Base-by-base conservation (phyloP, 2,888 invertebrate species). In the Zootermopsis nevadensis region DNA sequence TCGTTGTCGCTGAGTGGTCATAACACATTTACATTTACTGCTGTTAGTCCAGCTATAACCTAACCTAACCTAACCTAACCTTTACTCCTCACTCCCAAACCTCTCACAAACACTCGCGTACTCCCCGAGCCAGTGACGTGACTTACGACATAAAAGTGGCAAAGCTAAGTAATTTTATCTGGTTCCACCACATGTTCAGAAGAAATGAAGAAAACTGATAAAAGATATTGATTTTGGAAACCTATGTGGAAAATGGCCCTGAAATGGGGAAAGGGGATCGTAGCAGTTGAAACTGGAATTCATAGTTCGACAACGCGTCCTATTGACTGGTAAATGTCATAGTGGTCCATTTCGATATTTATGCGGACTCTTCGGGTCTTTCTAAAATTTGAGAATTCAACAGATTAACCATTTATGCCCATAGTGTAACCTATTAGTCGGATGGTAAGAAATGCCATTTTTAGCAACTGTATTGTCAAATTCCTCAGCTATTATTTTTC, bases 191-290 rank as follows among this genome's bases (percentile, higher is more conserved):
- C n/a, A 27, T 60, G 60, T 60, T 60, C 48, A 2, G 19, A 3
- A 15, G 4, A 67, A 8, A 6, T 3, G 15, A 67, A 8, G 3
- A n/a, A 19, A 72, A 10, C 22, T 31, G 33, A n/a, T n/a, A 24
- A n/a, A 74, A 3, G 38, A 74, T 33, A 74, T 74, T 74, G 74
- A 38, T 74, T 74, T 42, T n/a, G 22, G 8, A 33, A 38, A 31
- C 74, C 74, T 38, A 38, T 74, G 74, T 74, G 38, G 74, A 74
- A 74, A 74, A 38, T 74, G 38, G 1, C 38, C 38, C 42, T 38
- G 74, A 38, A 74, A 74, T 74, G 31, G n/a, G n/a, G 38, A 74
- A 12, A n/a, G 42, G 27, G 8, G 60, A 27, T 27, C n/a, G 6
- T n/a, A 8, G 27, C 60, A 60, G n/a, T 24, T 27, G 60, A 27